These are phyloP conservation scores for Prosopocoilus inquinatus DNA, from an alignment of 2,888 invertebrate species.

Conservation along the genomic window DNA sequence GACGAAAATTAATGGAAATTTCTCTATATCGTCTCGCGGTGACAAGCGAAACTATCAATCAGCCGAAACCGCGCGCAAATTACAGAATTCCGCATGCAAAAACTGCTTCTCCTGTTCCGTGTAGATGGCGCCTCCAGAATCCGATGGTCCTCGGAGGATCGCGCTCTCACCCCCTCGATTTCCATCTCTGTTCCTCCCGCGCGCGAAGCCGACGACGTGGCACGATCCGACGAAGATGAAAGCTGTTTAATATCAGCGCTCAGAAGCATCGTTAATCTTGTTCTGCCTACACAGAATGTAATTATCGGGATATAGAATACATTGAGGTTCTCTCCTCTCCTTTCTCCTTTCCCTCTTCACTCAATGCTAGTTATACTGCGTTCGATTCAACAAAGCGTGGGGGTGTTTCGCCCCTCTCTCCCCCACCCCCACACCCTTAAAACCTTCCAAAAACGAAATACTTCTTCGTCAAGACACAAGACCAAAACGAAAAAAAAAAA, in stretches of 20 bases:
- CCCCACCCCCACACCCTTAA: no score
- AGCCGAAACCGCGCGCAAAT: constrained; percentile 49
- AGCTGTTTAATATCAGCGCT: constrained; percentile 51
- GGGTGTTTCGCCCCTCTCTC: no score
- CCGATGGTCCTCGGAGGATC: constrained; percentile 32
- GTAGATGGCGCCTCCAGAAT: constrained; percentile 42
- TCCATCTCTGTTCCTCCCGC: constrained; percentile 15
- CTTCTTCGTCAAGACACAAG: no score
- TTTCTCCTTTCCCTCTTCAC: constrained; percentile 9
- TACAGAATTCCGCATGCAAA: constrained; percentile 47
- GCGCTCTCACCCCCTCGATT: constrained; percentile 27
- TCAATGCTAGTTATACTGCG: no score
- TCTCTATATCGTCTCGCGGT: constrained; percentile 49
- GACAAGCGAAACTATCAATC: constrained; percentile 52
- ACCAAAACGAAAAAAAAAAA: no score
- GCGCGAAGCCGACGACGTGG: background rate
- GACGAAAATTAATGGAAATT: constrained; percentile 51
- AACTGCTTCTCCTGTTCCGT: constrained; percentile 29
- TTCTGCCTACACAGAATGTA: constrained; percentile 51
- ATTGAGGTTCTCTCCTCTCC: constrained; percentile 22
- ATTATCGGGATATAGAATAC: constrained; percentile 47
- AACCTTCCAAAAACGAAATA: no score
- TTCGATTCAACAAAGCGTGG: no score
- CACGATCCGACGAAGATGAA: constrained; percentile 31
- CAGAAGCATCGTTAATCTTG: constrained; percentile 52